These are phyloP conservation scores for Novumbra hubbsi DNA, from an alignment of 2,797 vertebrate genomes.

Conservation along the genomic window DNA sequence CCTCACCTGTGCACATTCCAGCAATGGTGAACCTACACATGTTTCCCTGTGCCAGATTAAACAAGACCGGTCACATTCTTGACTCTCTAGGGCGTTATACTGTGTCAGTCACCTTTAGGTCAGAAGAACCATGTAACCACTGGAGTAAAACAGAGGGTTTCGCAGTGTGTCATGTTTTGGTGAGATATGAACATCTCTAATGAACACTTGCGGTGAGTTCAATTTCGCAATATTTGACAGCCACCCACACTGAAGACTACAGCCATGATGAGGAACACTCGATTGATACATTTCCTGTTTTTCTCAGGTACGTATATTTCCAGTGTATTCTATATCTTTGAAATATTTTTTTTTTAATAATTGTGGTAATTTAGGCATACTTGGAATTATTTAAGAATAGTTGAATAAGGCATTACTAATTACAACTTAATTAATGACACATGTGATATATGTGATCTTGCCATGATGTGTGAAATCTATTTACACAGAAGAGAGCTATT, in stretches of 20 bases:
- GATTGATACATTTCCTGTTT: slow-evolving; percentile 41
- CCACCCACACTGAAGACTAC: slow-evolving; percentile 20
- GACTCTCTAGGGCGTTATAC: slow-evolving; percentile 11
- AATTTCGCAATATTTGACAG: not conserved
- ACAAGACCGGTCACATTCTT: slow-evolving; percentile 57
- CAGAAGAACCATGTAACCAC: not conserved
- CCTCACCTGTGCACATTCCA: slow-evolving; percentile 25
- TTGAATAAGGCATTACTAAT: not conserved
- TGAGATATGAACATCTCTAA: not conserved
- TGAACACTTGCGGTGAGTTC: not conserved
- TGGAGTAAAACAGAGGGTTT: not conserved
- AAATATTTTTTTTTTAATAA: not conserved
- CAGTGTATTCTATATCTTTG: not conserved
- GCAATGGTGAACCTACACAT: not conserved
- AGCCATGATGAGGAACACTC: slow-evolving; percentile 24
- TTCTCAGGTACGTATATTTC: slow-evolving; percentile 55
- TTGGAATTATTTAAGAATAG: not conserved
- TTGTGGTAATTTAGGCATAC: not conserved
- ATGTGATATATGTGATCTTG: not conserved
- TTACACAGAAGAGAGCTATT: not conserved
- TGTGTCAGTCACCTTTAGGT: not conserved
- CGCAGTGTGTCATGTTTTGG: not conserved
- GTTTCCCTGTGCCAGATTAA: not conserved
- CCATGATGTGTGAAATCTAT: not conserved
- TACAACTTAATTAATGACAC: no score